Base-by-base conservation (phyloP, 2,888 invertebrate species). In the Pherbina coryleti region DNA sequence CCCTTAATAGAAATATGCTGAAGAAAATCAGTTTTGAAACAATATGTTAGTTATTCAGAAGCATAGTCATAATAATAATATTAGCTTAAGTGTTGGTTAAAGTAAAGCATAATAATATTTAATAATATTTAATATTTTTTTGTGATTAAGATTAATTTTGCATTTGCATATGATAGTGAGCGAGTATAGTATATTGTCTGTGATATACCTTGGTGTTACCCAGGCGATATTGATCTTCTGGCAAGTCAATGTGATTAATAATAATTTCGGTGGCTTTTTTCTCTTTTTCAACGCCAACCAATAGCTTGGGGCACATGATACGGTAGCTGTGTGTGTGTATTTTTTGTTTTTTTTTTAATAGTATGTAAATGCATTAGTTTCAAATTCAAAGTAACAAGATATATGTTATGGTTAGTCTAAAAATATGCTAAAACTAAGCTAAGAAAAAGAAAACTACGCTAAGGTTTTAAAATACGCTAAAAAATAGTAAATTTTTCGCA, bases 241-340 rank as follows among this genome's bases (percentile, higher is more conserved):
- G 97, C 92, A 99, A 93, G 91, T 94, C 93, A 90, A 95, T 93
- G 86, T 92, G 91, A 84, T 95, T 95, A 91, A 97, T 93, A 91
- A 98, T 95, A 91, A 94, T 92, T 90, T 93, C 92, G 82, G 96
- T 93, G 85, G 95, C 95, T 92, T 95, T 94, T 91, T 94, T 84
- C 75, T 87, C 86, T 89, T 89, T 89, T 4, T 85, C 85, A 81
- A 87, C 85, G 83, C 87, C 89, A 81, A 80, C 75, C 91, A 96
- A 90, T 90, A 92, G 93, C 91, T 95, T 95, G 91, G 98, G 97
- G 92, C 98, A 98, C 94, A 99, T 95, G 94, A 99, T 98, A 93
- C 98, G 97, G 95, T 99, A 99, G 95, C 97, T 97, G 95, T 92
- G 77, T 77, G 64, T 79, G 64, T 79, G 78, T 76, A 49, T 19